These are phyloP conservation scores for Heterocephalus glaber DNA, from an alignment of 2,113 vertebrate genomes.

Conservation along the genomic window DNA sequence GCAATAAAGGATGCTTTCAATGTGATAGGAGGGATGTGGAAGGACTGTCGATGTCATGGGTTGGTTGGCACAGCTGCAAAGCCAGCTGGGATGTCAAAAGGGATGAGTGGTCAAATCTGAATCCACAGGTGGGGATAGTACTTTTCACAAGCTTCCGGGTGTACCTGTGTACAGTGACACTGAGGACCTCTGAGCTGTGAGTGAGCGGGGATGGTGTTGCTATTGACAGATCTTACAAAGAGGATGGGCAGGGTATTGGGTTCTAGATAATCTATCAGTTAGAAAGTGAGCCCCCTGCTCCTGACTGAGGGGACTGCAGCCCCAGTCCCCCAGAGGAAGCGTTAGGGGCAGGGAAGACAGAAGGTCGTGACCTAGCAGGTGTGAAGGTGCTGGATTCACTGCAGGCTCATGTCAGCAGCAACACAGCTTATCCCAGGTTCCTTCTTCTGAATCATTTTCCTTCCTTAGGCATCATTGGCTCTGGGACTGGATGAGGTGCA, in stretches of 20 bases:
- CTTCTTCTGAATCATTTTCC: neutral
- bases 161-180: neutral
- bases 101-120: neutral
- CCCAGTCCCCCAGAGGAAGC: neutral
- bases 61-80: neutral
- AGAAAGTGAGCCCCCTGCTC: neutral
- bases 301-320: neutral
- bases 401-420: neutral
- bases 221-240: neutral
- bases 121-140: neutral
- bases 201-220: accelerated
- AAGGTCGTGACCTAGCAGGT: neutral
- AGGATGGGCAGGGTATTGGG: neutral
- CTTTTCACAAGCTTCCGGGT: neutral
- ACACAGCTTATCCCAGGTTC: neutral
- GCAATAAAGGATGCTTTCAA: neutral
- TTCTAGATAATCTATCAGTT: neutral
- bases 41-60: neutral
- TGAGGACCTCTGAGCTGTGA: neutral
- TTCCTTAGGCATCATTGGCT: neutral
- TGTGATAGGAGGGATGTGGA: neutral
- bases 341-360: neutral
- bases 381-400: neutral
- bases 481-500: neutral
- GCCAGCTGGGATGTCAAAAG: neutral